These are phyloP conservation scores for Acanthiza pusilla DNA, from an alignment of 2,797 vertebrate species.

Conservation along the genomic window DNA sequence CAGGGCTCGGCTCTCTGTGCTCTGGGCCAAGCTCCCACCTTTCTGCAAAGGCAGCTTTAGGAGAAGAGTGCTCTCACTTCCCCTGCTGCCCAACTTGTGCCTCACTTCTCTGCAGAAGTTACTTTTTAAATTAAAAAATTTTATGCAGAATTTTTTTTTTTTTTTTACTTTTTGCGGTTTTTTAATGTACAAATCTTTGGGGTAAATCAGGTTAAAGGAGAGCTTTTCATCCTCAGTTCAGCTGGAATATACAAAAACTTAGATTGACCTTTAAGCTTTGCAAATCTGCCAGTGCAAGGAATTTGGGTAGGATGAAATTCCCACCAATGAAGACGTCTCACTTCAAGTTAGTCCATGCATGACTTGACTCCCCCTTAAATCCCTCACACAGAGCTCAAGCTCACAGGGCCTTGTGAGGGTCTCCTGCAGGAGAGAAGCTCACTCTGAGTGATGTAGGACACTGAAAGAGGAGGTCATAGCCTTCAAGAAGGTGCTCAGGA, in stretches of 20 bases:
- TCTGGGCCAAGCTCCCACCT: background rate
- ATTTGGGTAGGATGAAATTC: background rate
- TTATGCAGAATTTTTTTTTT: background rate
- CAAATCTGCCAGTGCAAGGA: background rate
- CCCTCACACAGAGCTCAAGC: background rate
- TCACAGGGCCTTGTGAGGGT: background rate
- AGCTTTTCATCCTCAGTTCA: background rate
- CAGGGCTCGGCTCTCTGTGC: background rate
- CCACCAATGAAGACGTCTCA: background rate
- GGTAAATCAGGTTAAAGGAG: constrained; percentile 5
- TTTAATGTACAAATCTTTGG: background rate
- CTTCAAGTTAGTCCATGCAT: background rate
- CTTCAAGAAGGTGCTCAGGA: background rate
- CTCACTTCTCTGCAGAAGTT: background rate
- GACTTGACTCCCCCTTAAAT: background rate
- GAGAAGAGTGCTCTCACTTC: background rate
- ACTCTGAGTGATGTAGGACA: background rate
- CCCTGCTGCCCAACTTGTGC: background rate
- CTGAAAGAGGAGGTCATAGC: background rate
- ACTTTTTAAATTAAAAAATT: background rate
- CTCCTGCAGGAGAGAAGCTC: background rate
- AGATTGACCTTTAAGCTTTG: background rate
- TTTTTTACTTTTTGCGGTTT: background rate
- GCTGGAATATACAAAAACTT: background rate
- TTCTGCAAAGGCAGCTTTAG: background rate